These are phyloP conservation scores for Leptinotarsa peninsularis DNA, from an alignment of 2,888 invertebrate genomes.

Conservation along the genomic window DNA sequence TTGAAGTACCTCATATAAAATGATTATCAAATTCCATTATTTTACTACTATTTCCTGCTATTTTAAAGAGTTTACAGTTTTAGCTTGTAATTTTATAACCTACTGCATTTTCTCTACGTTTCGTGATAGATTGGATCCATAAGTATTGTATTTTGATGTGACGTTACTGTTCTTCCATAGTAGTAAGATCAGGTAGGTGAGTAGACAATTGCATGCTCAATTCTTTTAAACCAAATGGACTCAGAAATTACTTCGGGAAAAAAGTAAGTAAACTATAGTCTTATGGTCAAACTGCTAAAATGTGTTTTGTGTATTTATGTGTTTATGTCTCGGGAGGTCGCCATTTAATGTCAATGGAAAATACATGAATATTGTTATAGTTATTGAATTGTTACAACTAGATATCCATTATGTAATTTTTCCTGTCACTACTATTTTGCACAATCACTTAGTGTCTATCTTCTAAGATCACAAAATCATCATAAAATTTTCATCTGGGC, in stretches of 20 bases:
- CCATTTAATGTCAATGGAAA: conserved; percentile 42
- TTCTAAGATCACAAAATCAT: background rate
- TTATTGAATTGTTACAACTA: conserved; percentile 4
- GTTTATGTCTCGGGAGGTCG: conserved; percentile 34
- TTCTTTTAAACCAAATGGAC: background rate
- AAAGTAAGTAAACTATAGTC: conserved; percentile 30
- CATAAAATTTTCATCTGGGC: no score
- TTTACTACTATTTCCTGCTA: no score
- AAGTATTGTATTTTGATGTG: conserved; percentile 25
- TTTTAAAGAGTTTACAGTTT: no score
- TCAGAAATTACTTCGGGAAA: background rate
- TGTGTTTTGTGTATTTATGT: conserved; percentile 19
- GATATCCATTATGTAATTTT: conserved; percentile 19
- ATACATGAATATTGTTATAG: conserved; percentile 42
- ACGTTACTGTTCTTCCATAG: conserved; percentile 37
- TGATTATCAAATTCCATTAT: no score
- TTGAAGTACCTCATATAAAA: no score
- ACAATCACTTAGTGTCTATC: background rate
- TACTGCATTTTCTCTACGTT: conserved; percentile 4
- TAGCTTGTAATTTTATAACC: background rate
- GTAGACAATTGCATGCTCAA: conserved; percentile 11
- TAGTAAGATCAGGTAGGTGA: conserved; percentile 23
- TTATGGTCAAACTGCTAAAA: background rate
- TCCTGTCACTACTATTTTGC: background rate
- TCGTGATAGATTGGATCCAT: background rate